Base-by-base conservation (phyloP, 2,113 vertebrate genomes). In the Hydropotes inermis region DNA sequence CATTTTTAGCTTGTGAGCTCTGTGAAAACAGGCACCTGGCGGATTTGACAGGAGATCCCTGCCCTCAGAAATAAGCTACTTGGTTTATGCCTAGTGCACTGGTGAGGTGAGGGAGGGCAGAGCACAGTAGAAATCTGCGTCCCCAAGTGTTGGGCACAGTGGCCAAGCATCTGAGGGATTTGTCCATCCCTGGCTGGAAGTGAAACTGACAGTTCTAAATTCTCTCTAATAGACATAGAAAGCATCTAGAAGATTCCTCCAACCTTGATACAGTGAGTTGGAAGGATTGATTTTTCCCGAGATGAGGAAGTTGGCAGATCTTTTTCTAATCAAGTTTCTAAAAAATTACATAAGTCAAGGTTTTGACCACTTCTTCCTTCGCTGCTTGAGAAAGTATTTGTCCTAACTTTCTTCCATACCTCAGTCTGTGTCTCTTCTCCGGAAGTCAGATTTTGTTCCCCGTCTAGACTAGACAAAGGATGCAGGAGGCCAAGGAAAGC, bases 251-350 rank as follows among this genome's bases (percentile, higher is more conserved):
- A 88, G 85, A 52, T 36, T 87, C 47, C 23, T 87, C 47, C 81
- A 76, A 43, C 60, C 58, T 86, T 78, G n/a, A 50, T 52, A 58
- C 23, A 47, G 21, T 83, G 83, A 83, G 39, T 84, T 33, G n/a
- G 47, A 85, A 95, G n/a, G 76, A 55, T 23, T 43, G n/a, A 5
- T 60, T 95, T 91, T 87, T 50, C 83, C 43, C 79, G 84, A 83
- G 30, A 47, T 27, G 13, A 67, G 14, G 7, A 21, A 39, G 1
- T 93, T 93, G 61, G 54, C 43, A 92, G 70, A 70, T 13, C 45
- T 94, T 96, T 97, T 94, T 89, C 86, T 85, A 90, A 87, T 94
- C 19, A 54, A 47, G 52, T 17, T 6, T 93, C 57, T 92, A 84
- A 54, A 81, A 91, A 82, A 30, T 28, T 39, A 47, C n/a, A 23